phyloP scores from a whole-genome alignment of 2,113 vertebrate species.

The Candoia aspera region DNA sequence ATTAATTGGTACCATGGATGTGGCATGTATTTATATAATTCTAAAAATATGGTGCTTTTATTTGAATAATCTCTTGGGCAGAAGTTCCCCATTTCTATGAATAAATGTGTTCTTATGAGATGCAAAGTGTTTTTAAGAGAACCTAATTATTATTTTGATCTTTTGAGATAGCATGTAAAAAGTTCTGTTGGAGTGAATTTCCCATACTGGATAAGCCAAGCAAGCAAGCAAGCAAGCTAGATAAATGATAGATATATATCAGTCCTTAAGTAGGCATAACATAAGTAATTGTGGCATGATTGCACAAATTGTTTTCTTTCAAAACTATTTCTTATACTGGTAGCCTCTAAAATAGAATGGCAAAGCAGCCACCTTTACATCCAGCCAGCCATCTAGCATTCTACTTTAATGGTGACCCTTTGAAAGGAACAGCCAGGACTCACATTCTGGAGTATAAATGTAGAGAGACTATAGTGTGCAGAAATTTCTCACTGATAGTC shows the following conservation, averaged over 20 bases:
- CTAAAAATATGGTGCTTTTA: neutral
- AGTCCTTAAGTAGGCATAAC: neutral
- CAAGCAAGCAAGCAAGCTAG: too few species aligned
- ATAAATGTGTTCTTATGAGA: slow-evolving; percentile 2
- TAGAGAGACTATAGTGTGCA: neutral
- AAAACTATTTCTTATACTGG: neutral
- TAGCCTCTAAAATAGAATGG: neutral
- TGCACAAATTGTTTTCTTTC: neutral
- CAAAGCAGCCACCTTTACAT: slow-evolving; percentile 6
- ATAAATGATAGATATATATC: too few species aligned
- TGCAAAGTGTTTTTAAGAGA: neutral
- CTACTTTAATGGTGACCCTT: neutral
- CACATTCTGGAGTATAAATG: slow-evolving; percentile 22
- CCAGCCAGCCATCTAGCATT: neutral
- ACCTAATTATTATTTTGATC: neutral
- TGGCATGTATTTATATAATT: neutral
- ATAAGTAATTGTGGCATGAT: neutral
- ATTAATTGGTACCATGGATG: neutral
- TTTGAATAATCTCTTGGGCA: slow-evolving; percentile 1
- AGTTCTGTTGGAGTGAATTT: neutral
- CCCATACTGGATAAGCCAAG: neutral
- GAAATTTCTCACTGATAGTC: slow-evolving; percentile 2
- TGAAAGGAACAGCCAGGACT: slow-evolving; percentile 3
- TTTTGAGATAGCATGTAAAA: neutral
- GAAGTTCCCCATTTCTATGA: neutral